These are phyloP conservation scores for Pammene aurita DNA, from an alignment of 2,888 invertebrate species.

Conservation along the genomic window DNA sequence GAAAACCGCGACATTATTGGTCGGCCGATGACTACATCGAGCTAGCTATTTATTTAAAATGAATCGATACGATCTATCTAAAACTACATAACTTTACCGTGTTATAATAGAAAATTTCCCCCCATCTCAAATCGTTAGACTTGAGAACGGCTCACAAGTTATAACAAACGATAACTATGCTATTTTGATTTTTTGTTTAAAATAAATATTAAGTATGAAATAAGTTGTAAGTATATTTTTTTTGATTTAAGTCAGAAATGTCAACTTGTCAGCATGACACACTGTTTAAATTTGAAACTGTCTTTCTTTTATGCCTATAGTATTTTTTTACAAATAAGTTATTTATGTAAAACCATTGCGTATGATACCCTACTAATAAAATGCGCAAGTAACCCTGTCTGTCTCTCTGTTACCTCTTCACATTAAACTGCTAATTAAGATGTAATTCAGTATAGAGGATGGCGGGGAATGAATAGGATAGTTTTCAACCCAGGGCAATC, in stretches of 20 bases:
- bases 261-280: constrained; percentile 54
- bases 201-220: constrained; percentile 49
- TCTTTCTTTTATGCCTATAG: constrained; percentile 29
- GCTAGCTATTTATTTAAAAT: not conserved
- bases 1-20: not conserved
- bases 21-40: not conserved
- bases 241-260: constrained; percentile 48
- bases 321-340: constrained; percentile 5
- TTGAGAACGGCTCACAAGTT: constrained; percentile 59
- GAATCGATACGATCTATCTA: not conserved
- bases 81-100: constrained; percentile 33
- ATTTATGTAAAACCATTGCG: not conserved
- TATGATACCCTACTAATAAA: not conserved
- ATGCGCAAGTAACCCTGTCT: too few relatives aligned
- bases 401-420: too few relatives aligned
- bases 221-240: constrained; percentile 48
- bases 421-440: too few relatives aligned
- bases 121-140: constrained; percentile 63
- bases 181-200: constrained; percentile 42
- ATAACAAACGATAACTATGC: constrained; percentile 48
- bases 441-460: too few relatives aligned
- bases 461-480: too few relatives aligned
- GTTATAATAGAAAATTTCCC: constrained; percentile 61
- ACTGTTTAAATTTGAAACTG: constrained; percentile 52
- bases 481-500: too few relatives aligned